These are phyloP conservation scores for Pterocles orientalis DNA, from an alignment of 2,113 vertebrate species.

Conservation along the genomic window DNA sequence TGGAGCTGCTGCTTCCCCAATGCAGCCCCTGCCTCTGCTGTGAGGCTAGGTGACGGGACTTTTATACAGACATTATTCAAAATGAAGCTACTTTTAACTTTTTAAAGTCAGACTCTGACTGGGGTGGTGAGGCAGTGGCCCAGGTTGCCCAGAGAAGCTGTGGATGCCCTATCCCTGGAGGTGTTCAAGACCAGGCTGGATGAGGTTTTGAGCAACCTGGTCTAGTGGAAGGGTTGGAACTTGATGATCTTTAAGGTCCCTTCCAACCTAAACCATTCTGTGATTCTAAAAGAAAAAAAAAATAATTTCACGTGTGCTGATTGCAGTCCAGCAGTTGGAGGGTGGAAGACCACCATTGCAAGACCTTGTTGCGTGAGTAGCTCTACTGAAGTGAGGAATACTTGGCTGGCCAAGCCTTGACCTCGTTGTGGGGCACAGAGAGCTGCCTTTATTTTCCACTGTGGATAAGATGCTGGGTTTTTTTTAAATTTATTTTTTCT, in stretches of 20 bases:
- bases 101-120: background rate
- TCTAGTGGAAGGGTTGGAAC: no score
- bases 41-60: background rate
- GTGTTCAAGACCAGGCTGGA: no score
- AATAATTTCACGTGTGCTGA: background rate
- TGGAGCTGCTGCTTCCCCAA: background rate
- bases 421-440: background rate
- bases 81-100: background rate
- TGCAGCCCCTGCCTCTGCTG: background rate
- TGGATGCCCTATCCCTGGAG: no score
- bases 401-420: background rate
- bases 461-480: background rate
- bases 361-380: no score
- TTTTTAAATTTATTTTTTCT: no score
- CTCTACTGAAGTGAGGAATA: background rate
- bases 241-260: no score
- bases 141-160: no score
- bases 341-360: background rate
- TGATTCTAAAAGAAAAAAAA: no score
- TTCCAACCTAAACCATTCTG: no score
- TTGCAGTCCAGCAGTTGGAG: background rate
- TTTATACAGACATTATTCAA: constrained; percentile 2
- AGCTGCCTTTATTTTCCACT: background rate
- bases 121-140: no score
- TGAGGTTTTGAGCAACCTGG: no score